A percentile compares a stretch with the other conserved stretches of the same genome.
phyloP scores from a whole-genome alignment of 2,113 vertebrate genomes.

The Azemiops feae region DNA sequence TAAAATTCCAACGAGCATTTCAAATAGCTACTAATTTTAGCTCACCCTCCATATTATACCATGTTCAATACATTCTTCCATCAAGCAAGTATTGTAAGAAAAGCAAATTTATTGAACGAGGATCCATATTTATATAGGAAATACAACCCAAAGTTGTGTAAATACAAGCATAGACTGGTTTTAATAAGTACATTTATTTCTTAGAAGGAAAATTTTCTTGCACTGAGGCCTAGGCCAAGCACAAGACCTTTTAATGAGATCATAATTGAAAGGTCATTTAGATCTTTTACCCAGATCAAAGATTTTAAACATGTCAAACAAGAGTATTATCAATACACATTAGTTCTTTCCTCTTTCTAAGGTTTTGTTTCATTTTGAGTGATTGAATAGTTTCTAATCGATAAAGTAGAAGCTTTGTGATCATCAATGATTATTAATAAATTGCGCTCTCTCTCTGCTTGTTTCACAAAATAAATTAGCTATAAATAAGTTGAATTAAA shows the following conservation, averaged over 20 bases:
- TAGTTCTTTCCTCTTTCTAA: slow-evolving; percentile 27
- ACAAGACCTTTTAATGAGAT: neutral
- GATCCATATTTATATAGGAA: neutral
- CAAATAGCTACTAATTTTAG: neutral
- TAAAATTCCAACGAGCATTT: neutral
- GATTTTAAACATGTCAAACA: neutral
- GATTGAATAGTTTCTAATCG: slow-evolving; percentile 59
- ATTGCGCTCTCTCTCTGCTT: slow-evolving; percentile 33
- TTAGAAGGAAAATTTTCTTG: neutral
- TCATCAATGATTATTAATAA: slow-evolving; percentile 58
- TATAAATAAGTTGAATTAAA: neutral
- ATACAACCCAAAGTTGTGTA: neutral
- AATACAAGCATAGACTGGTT: neutral
- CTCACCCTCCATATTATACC: neutral
- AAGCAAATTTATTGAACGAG: neutral
- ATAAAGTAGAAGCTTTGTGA: slow-evolving; percentile 41
- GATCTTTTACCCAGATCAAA: neutral
- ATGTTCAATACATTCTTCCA: neutral
- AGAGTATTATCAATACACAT: neutral
- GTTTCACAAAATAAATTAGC: slow-evolving; percentile 54
- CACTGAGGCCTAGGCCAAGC: neutral
- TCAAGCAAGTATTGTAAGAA: neutral
- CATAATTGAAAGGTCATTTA: neutral
- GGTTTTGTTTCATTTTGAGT: slow-evolving; percentile 65
- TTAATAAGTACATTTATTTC: neutral